Conservation (phyloP, 2,888 invertebrate genomes). For the Heliconius cydno region DNA sequence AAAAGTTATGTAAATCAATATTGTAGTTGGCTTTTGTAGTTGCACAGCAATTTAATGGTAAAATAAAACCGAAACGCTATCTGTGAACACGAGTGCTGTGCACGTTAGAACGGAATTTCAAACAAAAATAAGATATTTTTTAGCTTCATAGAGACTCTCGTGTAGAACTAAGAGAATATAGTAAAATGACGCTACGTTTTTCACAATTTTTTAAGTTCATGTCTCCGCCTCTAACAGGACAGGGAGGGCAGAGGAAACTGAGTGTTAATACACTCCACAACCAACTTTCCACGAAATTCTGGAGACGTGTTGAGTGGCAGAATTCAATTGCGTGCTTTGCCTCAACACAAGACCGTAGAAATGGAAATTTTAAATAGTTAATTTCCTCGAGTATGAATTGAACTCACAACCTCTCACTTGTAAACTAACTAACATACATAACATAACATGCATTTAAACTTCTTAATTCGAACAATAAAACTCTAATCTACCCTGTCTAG, state of each 20-base stretch:
- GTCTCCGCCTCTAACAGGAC: too few relatives aligned
- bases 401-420: too few relatives aligned
- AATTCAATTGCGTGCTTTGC: too few relatives aligned
- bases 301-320: too few relatives aligned
- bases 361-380: too few relatives aligned
- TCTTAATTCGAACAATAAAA: conserved; percentile 22
- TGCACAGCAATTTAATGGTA: neutral
- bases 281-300: too few relatives aligned
- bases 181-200: too few relatives aligned
- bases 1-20: conserved; percentile 6
- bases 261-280: too few relatives aligned
- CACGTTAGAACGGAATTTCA: neutral
- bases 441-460: neutral
- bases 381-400: too few relatives aligned
- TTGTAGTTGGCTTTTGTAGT: conserved; percentile 4
- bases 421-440: too few relatives aligned
- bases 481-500: conserved; percentile 1
- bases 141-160: neutral
- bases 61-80: conserved; percentile 5
- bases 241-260: too few relatives aligned
- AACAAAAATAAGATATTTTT: conserved; percentile 6
- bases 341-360: too few relatives aligned
- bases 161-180: neutral
- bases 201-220: neutral
- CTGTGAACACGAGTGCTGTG: conserved; percentile 2